These are phyloP conservation scores for Drosophila nigromelanica DNA, from an alignment of 1,140 invertebrate species.

Conservation along the genomic window DNA sequence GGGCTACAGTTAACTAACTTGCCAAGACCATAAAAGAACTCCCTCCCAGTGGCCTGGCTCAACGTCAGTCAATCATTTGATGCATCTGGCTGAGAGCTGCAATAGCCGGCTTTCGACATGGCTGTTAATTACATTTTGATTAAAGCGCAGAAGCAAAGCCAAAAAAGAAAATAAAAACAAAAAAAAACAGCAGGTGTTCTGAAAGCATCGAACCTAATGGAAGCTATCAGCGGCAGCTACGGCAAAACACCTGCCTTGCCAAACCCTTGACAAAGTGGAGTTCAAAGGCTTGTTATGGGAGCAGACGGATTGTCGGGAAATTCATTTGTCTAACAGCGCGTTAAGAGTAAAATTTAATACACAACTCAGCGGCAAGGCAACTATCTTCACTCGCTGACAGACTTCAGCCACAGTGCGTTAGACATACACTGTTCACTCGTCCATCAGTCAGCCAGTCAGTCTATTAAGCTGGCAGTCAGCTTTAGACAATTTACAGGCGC, in stretches of 20 bases:
- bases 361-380: constrained; percentile 26
- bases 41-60: neutral
- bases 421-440: neutral
- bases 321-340: constrained; percentile 67
- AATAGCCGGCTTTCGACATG: constrained; percentile 41
- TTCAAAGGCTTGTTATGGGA: constrained; percentile 21
- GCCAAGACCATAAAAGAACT: neutral
- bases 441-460: constrained; percentile 11
- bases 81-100: constrained; percentile 39
- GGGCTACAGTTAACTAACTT: constrained; percentile 14
- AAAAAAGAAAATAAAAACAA: constrained; percentile 3
- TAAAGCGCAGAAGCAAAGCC: constrained; percentile 56
- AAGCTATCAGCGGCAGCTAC: constrained; percentile 59
- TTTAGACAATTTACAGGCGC: constrained; percentile 27
- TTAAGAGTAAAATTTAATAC: constrained; percentile 60
- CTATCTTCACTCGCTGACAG: constrained; percentile 20
- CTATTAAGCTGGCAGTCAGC: constrained; percentile 24
- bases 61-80: constrained; percentile 40
- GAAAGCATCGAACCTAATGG: constrained; percentile 46
- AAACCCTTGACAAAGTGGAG: constrained; percentile 16
- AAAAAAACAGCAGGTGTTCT: neutral
- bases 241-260: constrained; percentile 28
- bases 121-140: constrained; percentile 79
- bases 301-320: constrained; percentile 15
- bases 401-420: constrained; percentile 29